These are phyloP conservation scores for Taphrorychus bicolor DNA, from an alignment of 2,888 invertebrate genomes.

Conservation along the genomic window DNA sequence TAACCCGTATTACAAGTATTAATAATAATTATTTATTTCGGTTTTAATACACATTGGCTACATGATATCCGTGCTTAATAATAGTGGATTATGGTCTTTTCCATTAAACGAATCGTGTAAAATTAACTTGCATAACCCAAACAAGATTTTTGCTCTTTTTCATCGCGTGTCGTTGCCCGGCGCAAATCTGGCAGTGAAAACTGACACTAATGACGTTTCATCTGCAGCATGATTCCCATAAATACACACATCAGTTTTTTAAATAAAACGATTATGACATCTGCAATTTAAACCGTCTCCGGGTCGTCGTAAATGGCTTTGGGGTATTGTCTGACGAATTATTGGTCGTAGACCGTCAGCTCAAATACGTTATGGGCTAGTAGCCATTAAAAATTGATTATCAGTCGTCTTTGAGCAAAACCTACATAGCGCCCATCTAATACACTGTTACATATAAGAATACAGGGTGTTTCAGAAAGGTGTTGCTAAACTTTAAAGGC, in stretches of 20 bases:
- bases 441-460: too few relatives aligned
- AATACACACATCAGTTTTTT: slow-evolving; percentile 23
- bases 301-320: background rate
- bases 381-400: too few relatives aligned
- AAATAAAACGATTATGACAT: slow-evolving; percentile 23
- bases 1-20: too few relatives aligned
- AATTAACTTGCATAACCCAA: slow-evolving; percentile 1
- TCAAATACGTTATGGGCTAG: slow-evolving; percentile 20
- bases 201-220: slow-evolving; percentile 10
- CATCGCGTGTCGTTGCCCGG: background rate
- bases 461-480: too few relatives aligned
- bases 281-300: slow-evolving; percentile 14
- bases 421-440: too few relatives aligned
- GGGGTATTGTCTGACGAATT: background rate
- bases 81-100: too few relatives aligned
- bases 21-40: too few relatives aligned
- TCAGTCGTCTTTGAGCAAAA: too few relatives aligned
- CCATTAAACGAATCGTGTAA: background rate
- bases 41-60: too few relatives aligned
- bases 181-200: slow-evolving; percentile 10
- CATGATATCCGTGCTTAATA: too few relatives aligned
- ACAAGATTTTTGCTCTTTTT: background rate
- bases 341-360: slow-evolving; percentile 12
- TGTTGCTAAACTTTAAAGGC: too few relatives aligned
- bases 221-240: slow-evolving; percentile 22